A percentile compares a stretch with the other conserved stretches of the same genome.
phyloP scores from a whole-genome alignment of 2,113 vertebrate genomes.

The Gymnarchus niloticus region DNA sequence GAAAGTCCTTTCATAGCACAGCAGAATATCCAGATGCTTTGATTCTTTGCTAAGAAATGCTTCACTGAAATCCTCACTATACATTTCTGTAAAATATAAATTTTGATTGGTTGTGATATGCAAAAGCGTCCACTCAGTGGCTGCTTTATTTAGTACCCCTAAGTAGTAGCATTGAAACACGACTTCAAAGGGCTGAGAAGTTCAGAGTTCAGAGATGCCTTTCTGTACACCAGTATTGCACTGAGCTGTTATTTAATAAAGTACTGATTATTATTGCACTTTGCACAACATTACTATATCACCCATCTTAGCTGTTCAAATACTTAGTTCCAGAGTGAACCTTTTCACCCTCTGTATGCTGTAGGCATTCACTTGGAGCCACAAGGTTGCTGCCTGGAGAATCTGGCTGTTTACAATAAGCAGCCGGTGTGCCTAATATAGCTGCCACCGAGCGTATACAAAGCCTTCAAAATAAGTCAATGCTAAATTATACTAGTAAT shows the following conservation, averaged over 20 bases:
- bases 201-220: no score
- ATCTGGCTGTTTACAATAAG: no score
- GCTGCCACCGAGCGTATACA: not conserved
- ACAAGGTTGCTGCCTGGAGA: no score
- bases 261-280: no score
- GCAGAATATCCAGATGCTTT: constrained; percentile 34
- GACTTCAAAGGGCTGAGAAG: not conserved
- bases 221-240: not conserved
- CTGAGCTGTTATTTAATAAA: not conserved
- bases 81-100: constrained; percentile 35
- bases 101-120: not conserved
- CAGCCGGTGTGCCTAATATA: no score
- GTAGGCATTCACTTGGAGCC: no score
- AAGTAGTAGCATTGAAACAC: not conserved
- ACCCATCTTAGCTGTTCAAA: no score
- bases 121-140: not conserved
- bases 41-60: constrained; percentile 35
- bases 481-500: not conserved
- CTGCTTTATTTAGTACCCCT: not conserved
- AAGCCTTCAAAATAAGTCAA: not conserved
- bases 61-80: constrained; percentile 34
- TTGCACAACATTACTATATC: no score
- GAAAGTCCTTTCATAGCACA: constrained; percentile 52
- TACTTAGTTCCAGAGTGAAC: no score
- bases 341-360: no score